phyloP scores from a whole-genome alignment of 1,140 invertebrate genomes.

The Drosophila albomicans region DNA sequence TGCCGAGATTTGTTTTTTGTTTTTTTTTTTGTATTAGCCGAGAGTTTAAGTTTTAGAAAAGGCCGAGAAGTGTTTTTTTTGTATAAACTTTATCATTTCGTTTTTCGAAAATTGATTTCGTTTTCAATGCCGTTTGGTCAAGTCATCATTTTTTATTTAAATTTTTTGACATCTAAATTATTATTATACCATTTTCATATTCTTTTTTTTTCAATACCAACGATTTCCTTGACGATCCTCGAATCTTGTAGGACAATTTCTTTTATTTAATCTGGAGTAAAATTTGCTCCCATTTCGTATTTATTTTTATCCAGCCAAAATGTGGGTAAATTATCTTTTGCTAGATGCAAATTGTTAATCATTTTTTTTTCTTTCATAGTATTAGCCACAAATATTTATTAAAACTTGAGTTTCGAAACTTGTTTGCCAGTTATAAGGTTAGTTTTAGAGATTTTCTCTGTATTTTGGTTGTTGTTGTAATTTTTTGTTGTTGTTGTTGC shows the following conservation, averaged over 20 bases:
- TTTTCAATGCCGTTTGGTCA: slow-evolving; percentile 38
- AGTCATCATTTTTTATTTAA: slow-evolving; percentile 46
- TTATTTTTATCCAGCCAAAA: slow-evolving; percentile 52
- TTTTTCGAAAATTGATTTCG: slow-evolving; percentile 24
- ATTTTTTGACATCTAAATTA: slow-evolving; percentile 43
- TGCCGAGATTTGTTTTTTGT: slow-evolving; percentile 50
- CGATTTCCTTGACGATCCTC: slow-evolving; percentile 39
- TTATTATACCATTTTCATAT: slow-evolving; percentile 28
- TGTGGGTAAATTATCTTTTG: slow-evolving; percentile 21
- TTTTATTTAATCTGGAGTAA: slow-evolving; percentile 15
- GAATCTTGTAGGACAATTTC: slow-evolving; percentile 20
- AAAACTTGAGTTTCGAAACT: slow-evolving; percentile 71
- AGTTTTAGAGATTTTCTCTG: slow-evolving; percentile 46
- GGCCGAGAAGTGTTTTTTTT: slow-evolving; percentile 54
- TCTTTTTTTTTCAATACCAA: slow-evolving; percentile 47
- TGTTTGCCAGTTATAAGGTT: slow-evolving; percentile 61
- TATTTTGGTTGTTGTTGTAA: slow-evolving; percentile 31
- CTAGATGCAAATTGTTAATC: slow-evolving; percentile 34
- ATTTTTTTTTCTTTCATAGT: slow-evolving; percentile 22
- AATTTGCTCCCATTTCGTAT: slow-evolving; percentile 34
- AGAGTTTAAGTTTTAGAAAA: slow-evolving; percentile 58
- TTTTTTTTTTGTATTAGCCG: slow-evolving; percentile 50
- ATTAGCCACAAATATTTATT: slow-evolving; percentile 62
- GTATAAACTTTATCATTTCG: background rate
- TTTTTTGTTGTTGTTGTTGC: slow-evolving; percentile 22